These are phyloP conservation scores for Paedocypris sp. DNA, from an alignment of 2,113 vertebrate genomes.

Conservation along the genomic window DNA sequence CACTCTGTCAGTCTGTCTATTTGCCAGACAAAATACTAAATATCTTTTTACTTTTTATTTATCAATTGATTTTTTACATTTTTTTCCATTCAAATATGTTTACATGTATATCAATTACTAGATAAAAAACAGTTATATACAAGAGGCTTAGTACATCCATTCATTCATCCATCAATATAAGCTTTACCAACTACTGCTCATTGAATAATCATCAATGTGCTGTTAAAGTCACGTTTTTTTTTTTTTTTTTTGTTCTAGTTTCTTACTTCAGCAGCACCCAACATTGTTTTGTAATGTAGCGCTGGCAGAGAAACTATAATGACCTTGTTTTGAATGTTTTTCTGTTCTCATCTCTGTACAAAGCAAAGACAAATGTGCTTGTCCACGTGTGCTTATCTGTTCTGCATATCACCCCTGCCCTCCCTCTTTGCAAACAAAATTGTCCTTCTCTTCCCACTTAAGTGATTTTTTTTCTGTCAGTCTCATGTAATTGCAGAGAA, in stretches of 20 bases:
- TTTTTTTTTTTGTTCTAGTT: not conserved
- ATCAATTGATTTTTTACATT: too few species aligned
- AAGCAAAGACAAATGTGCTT: constrained; percentile 10
- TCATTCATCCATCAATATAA: too few species aligned
- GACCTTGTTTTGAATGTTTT: constrained; percentile 9
- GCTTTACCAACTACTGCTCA: too few species aligned
- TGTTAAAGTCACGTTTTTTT: too few species aligned
- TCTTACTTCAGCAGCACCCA: not conserved
- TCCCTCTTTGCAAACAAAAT: not conserved
- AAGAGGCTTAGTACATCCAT: too few species aligned
- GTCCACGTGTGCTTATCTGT: not conserved
- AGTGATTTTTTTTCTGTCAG: not conserved
- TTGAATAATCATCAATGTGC: too few species aligned
- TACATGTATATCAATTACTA: too few species aligned
- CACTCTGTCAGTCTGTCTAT: too few species aligned
- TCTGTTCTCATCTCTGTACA: not conserved
- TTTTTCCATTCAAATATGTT: too few species aligned
- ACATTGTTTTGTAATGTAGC: not conserved
- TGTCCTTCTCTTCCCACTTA: not conserved
- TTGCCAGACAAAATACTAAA: too few species aligned
- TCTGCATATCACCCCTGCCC: not conserved
- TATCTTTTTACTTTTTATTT: too few species aligned
- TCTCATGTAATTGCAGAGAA: constrained; percentile 17
- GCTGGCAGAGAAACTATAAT: not conserved
- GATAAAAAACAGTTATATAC: too few species aligned